These are phyloP conservation scores for Oncorhynchus nerka DNA, from an alignment of 2,113 vertebrate species.

Conservation along the genomic window DNA sequence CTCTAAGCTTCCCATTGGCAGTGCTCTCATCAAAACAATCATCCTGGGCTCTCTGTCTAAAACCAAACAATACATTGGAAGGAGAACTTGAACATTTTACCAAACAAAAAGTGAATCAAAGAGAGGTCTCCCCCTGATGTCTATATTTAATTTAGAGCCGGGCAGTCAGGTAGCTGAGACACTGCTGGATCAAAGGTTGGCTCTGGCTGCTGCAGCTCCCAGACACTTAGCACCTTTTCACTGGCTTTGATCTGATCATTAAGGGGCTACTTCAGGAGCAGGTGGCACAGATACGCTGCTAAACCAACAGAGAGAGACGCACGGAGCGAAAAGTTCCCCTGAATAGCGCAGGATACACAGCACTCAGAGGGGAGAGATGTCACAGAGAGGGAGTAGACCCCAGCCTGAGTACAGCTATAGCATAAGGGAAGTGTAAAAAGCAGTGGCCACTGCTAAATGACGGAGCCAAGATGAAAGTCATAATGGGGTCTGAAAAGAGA, in stretches of 20 bases:
- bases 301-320: slow-evolving; percentile 51
- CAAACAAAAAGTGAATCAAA: slow-evolving; percentile 52
- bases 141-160: slow-evolving; percentile 67
- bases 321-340: slow-evolving; percentile 25
- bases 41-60: background rate
- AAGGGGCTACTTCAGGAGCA: slow-evolving; percentile 75
- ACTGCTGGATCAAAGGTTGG: slow-evolving; percentile 76
- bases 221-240: slow-evolving; percentile 75
- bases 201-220: slow-evolving; percentile 62
- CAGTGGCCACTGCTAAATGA: slow-evolving; percentile 66
- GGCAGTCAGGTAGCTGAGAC: slow-evolving; percentile 50
- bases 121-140: slow-evolving; percentile 56
- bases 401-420: slow-evolving; percentile 53
- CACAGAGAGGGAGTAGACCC: slow-evolving; percentile 15
- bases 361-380: slow-evolving; percentile 33
- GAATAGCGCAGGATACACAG: slow-evolving; percentile 31
- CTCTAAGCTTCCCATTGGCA: slow-evolving; percentile 42
- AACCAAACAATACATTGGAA: slow-evolving; percentile 27
- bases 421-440: slow-evolving; percentile 60
- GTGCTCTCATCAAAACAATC: slow-evolving; percentile 60
- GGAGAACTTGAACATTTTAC: slow-evolving; percentile 49
- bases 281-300: slow-evolving; percentile 70
- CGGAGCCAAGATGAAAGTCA: slow-evolving; percentile 73
- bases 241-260: slow-evolving; percentile 76
- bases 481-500: slow-evolving; percentile 65